A percentile compares a stretch with the other conserved stretches of the same genome.
phyloP scores from a whole-genome alignment of 2,888 invertebrate genomes.

The Pimpla rufipes region DNA sequence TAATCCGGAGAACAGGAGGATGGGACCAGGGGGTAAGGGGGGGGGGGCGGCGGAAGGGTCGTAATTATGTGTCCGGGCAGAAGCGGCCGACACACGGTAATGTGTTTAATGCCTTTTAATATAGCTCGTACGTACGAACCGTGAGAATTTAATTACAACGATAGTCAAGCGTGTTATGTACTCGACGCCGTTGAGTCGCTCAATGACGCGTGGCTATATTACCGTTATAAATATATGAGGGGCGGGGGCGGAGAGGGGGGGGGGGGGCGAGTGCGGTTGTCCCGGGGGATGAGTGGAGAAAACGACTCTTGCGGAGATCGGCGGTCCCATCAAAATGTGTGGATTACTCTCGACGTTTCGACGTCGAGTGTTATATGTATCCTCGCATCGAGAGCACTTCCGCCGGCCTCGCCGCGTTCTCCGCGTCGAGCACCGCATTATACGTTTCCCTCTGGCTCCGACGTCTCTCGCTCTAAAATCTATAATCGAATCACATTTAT shows the following conservation, averaged over 20 bases:
- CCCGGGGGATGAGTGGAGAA: not conserved
- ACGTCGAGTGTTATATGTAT: constrained; percentile 36
- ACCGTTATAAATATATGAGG: constrained; percentile 24
- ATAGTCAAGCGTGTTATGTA: constrained; percentile 13
- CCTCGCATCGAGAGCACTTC: constrained; percentile 20
- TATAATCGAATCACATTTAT: constrained; percentile 58
- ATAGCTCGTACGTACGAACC: not conserved
- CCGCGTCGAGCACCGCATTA: constrained; percentile 1
- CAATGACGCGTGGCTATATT: constrained; percentile 45
- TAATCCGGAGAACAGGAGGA: not conserved
- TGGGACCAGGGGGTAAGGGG: too few species aligned
- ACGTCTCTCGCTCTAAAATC: constrained; percentile 20
- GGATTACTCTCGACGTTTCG: constrained; percentile 34
- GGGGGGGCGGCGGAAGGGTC: not conserved
- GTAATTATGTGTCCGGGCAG: constrained; percentile 13
- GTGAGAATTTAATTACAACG: constrained; percentile 29
- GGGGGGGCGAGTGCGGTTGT: not conserved
- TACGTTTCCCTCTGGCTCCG: not conserved
- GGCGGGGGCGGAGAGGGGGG: not conserved
- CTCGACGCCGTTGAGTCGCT: not conserved
- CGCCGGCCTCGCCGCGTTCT: not conserved
- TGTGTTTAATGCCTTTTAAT: constrained; percentile 24
- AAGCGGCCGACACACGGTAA: constrained; percentile 10
- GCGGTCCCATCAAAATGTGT: constrained; percentile 28
- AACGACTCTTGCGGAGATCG: constrained; percentile 6